Evolutionary conservation across 2,888 invertebrate species (phyloP).

Genomic region (Drosophila anceps): DNA sequence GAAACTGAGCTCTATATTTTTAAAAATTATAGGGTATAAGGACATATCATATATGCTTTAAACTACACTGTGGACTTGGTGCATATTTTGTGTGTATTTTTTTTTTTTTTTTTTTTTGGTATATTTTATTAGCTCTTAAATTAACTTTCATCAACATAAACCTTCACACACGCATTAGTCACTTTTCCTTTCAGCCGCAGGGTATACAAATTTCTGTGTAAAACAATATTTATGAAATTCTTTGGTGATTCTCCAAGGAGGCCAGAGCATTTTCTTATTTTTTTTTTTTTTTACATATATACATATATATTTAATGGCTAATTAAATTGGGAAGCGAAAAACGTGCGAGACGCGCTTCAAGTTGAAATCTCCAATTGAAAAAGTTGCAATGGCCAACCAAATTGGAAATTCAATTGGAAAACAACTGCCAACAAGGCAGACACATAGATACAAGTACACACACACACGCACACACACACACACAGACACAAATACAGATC

Average conservation of each 20-base stretch:
- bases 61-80: background rate
- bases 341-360: constrained; percentile 31
- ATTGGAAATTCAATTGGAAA: constrained; percentile 79
- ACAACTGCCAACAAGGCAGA: constrained; percentile 47
- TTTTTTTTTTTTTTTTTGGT: background rate
- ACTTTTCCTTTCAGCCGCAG: constrained; percentile 11
- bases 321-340: constrained; percentile 69
- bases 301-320: constrained; percentile 66
- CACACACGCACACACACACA: constrained; percentile 5
- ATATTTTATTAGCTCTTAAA: background rate
- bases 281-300: background rate
- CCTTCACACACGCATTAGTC: background rate
- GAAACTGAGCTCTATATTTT: no score
- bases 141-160: background rate
- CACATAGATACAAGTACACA: constrained; percentile 5
- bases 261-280: constrained; percentile 24
- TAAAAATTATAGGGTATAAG: background rate
- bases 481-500: constrained; percentile 1
- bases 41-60: background rate
- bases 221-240: constrained; percentile 61
- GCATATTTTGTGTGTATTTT: background rate
- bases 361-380: constrained; percentile 60
- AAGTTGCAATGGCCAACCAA: constrained; percentile 57
- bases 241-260: constrained; percentile 38
- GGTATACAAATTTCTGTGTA: constrained; percentile 29